Conservation (phyloP, 2,888 invertebrate genomes). For the Hypena proboscidalis region DNA sequence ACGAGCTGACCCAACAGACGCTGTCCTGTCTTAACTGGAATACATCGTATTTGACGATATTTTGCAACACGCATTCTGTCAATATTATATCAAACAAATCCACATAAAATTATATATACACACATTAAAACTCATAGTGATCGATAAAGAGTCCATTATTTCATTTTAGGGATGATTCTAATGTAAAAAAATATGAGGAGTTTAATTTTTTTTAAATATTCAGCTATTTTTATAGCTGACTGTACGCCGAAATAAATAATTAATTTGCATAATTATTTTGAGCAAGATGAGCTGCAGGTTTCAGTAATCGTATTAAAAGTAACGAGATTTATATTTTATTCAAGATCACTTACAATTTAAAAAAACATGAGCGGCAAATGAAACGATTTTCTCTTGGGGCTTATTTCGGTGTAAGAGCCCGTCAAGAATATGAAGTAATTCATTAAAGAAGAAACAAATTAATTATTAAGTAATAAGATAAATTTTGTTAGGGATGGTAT, state of each 20-base stretch:
- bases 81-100: no score
- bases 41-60: no score
- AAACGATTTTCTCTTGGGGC: slow-evolving; percentile 34
- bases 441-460: slow-evolving; percentile 40
- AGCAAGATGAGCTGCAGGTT: slow-evolving; percentile 27
- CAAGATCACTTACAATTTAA: slow-evolving; percentile 33
- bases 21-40: no score
- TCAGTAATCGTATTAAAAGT: slow-evolving; percentile 42
- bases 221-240: slow-evolving; percentile 15
- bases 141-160: no score
- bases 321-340: slow-evolving; percentile 44
- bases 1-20: no score
- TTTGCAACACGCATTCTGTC: no score
- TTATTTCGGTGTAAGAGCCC: slow-evolving; percentile 27
- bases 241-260: no score
- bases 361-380: slow-evolving; percentile 28
- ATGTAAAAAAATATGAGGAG: no score
- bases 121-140: no score
- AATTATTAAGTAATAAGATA: slow-evolving; percentile 37
- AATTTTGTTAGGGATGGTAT: slow-evolving; percentile 19
- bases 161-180: no score
- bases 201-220: background rate
- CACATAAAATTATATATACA: no score
- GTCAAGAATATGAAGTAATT: slow-evolving; percentile 42
- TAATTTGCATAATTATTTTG: slow-evolving; percentile 38